phyloP scores from a whole-genome alignment of 92 coral and sea anemone species.

The Phenganax marumi region DNA sequence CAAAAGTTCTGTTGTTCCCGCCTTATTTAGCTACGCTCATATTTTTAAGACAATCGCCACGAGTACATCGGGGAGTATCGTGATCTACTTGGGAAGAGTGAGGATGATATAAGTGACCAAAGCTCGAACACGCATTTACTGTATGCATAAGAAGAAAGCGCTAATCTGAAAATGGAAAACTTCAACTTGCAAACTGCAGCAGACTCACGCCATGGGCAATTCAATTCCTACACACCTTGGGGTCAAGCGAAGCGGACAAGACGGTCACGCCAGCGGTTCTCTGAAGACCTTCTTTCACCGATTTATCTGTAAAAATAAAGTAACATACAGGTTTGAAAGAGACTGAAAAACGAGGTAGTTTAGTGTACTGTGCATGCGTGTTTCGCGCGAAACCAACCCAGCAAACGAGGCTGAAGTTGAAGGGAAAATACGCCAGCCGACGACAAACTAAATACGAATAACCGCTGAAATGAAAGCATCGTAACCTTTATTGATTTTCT shows the following conservation, averaged over 20 bases:
- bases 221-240: slow-evolving; percentile 9
- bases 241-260: slow-evolving; percentile 32
- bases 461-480: background rate
- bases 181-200: too few relatives aligned
- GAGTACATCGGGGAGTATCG: too few relatives aligned
- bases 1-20: too few relatives aligned
- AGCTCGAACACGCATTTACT: background rate
- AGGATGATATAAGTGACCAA: too few relatives aligned
- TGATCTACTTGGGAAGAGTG: too few relatives aligned
- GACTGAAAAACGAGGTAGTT: background rate
- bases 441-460: background rate
- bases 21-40: too few relatives aligned
- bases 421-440: background rate
- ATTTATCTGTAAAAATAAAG: slow-evolving; percentile 9
- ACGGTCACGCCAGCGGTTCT: slow-evolving; percentile 33
- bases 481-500: slow-evolving; percentile 86
- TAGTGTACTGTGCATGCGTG: background rate
- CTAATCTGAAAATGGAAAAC: background rate
- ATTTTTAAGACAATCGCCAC: too few relatives aligned
- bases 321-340: background rate
- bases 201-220: too few relatives aligned
- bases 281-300: slow-evolving; percentile 28
- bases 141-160: background rate
- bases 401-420: background rate
- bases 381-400: background rate